These are phyloP conservation scores for Phalacrocorax aristotelis DNA, from an alignment of 2,113 vertebrate genomes.

Conservation along the genomic window DNA sequence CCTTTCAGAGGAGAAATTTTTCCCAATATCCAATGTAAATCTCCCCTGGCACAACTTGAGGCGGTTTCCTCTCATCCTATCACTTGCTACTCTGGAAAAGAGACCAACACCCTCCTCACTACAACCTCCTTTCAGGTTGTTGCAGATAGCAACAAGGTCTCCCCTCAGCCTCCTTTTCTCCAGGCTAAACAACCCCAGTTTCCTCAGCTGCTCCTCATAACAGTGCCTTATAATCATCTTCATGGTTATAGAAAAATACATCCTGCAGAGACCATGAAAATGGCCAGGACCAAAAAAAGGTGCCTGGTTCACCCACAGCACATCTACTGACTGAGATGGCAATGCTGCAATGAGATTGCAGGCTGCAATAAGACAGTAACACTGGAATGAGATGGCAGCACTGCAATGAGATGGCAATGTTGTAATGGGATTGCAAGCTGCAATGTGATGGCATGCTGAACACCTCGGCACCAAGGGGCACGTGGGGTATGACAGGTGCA, in stretches of 20 bases:
- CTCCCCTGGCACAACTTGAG: background rate
- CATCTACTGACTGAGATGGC: background rate
- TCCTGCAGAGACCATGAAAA: background rate
- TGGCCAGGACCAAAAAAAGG: background rate
- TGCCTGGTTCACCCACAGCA: background rate
- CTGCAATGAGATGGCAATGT: background rate
- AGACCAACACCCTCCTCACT: background rate
- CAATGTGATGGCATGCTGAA: rapidly evolving
- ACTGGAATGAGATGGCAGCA: background rate
- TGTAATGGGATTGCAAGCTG: background rate
- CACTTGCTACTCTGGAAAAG: too few relatives aligned
- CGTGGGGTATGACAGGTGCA: too few relatives aligned
- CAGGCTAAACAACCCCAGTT: background rate
- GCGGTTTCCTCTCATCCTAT: background rate
- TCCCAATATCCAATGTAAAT: background rate
- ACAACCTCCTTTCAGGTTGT: background rate
- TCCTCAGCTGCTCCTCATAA: background rate
- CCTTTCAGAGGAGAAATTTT: background rate
- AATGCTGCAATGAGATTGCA: too few relatives aligned
- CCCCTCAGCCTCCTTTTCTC: background rate
- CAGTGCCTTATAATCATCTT: background rate
- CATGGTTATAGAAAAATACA: background rate
- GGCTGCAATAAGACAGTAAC: background rate
- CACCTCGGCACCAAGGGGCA: background rate
- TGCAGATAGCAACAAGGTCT: background rate